Evolutionary conservation across 2,888 invertebrate genomes (phyloP), one percentile per base, ranked within the genome.

Genomic region (Dexiosoma caninum): DNA sequence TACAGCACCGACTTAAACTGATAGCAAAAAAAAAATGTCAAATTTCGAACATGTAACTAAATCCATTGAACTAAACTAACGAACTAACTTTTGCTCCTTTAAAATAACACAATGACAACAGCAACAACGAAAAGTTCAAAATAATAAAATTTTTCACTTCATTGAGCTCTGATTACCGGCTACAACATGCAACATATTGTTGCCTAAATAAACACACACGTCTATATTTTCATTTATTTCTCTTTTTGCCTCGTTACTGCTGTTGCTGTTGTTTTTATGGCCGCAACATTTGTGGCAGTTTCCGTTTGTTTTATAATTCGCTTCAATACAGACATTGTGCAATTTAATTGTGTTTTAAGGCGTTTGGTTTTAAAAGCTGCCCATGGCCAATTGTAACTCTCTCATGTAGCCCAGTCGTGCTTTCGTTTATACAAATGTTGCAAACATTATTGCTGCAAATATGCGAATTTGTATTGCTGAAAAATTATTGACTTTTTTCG

Each of bases 231-330:
- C 30, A 9, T 64, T 32, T 30, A 40, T 32, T 35, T 40, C 37
- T 21, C 27, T 37, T 57, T 37, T 49, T 12, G 12, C 19, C 8
- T 16, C 40, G 35, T 53, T 44, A 44, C 19, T 55, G 19, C 10
- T 37, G 19, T 16, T 27, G 40, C 53, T 57, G 23, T 67, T 70
- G 55, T 59, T 51, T 10, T 57, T 37, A 60, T 72, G 55, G 76
- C 76, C 80, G 67, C 81, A 81, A 69, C 62, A 81, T 77, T 81
- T 81, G 81, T 59, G 72, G 67, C 53, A 30, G 69, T 81, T 53
- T 81, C 62, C 81, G 67, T 69, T 77, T 62, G 67, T 51, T 62
- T 66, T 67, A 14, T 21, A 62, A 55, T 35, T 55, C 42, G 35
- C 30, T 75, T 23, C 59, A 44, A 42, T 69, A 19, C 44, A 60